Percentiles rank a stretch among this genome's conserved stretches.
These are phyloP conservation scores for Eledone cirrhosa DNA, from an alignment of 2,888 invertebrate species.

Conservation along the genomic window DNA sequence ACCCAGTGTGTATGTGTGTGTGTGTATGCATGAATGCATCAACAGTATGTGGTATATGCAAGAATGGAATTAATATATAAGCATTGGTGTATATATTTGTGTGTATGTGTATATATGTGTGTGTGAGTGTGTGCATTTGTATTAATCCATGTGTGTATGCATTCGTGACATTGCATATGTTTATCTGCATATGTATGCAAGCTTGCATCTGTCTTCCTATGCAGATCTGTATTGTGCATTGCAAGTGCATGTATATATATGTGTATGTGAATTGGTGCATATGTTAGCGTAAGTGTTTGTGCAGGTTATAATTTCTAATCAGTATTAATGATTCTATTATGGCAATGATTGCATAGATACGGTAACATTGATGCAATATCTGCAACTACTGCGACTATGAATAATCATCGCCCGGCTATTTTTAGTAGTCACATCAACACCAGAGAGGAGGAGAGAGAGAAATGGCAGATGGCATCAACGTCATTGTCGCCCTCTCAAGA, in stretches of 20 bases:
- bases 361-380: too few species aligned
- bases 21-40: constrained; percentile 25
- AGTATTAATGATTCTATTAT: too few species aligned
- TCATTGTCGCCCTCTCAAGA: too few species aligned
- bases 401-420: too few species aligned
- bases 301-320: too few species aligned
- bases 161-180: neutral
- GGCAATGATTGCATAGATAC: too few species aligned
- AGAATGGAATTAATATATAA: constrained; percentile 5
- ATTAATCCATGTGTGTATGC: neutral
- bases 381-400: too few species aligned
- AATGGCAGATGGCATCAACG: too few species aligned
- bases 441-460: too few species aligned
- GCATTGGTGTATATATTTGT: constrained; percentile 30
- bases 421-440: too few species aligned
- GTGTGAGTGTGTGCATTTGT: too few species aligned
- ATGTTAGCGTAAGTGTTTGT: neutral
- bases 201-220: neutral
- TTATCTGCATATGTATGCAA: neutral
- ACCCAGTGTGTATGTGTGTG: constrained; percentile 22
- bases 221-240: too few species aligned
- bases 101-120: constrained; percentile 29
- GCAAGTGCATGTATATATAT: constrained; percentile 7
- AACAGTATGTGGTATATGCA: constrained; percentile 16
- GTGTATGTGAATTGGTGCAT: neutral